Evolutionary conservation across 35 echinoderm and acorn worm genomes (phyloP), one percentile per base, ranked within the genome.

Genomic region (Diadema setosum): DNA sequence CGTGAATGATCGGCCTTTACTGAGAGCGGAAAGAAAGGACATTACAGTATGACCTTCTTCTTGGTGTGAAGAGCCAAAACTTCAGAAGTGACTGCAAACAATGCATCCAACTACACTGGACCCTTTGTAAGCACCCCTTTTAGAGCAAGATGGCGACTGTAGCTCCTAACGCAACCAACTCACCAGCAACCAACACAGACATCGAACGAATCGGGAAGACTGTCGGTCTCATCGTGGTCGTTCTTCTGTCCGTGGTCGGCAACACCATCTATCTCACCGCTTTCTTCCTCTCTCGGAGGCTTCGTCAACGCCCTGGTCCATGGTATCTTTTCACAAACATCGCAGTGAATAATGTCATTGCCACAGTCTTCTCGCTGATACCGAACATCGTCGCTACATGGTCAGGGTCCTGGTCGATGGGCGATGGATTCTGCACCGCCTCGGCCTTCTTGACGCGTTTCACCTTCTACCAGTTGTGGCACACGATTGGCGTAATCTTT

Each of bases 401-500:
- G 18, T 21, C 44, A 4, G 80, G 44, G 18, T 52, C 45, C 24
- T 90, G 88, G 88, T 4, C 39, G n/a, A 32, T 90, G 21, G 58
- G 88, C 23, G 81, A 83, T 45, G 21, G 24, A n/a, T 65, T 90
- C 8, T 90, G 88, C 58, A 61, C 25, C 23, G 39, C 80, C 17
- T 65, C 57, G 2, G 88, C 88, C 11, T 90, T 80, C 40, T 6
- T 90, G 3, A 46, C 80, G 5, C 41, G 45, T 4, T 82, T 90
- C 33, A 61, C 76, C 15, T 90, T 83, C 58, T 78, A 90, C 25
- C 80, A 83, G 5, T 83, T 46, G 44, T 52, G 57, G 56, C 88
- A 90, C n/a, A 90, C 88, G 11, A 3, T 90, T 2, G 88, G 88
- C 2, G 36, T 90, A 20, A 15, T 82, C 11, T 90, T 82, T 43